Percentiles rank a stretch among this genome's conserved stretches.
These are phyloP conservation scores for Theristus sp. DNA, from an alignment of 2,888 invertebrate genomes.

Conservation along the genomic window DNA sequence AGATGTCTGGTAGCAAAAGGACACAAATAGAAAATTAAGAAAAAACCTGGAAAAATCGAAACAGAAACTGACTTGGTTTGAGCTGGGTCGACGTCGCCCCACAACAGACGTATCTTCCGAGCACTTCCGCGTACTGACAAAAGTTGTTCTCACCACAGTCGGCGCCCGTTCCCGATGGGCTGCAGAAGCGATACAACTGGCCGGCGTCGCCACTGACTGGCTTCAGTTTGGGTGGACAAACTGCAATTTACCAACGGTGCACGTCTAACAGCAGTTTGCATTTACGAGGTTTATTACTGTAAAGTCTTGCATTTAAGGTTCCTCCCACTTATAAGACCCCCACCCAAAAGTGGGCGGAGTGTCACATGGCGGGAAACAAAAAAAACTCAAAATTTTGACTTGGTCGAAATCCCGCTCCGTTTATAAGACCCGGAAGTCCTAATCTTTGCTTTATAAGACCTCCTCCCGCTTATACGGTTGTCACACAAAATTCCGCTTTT, in stretches of 20 bases:
- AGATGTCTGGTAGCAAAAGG: not conserved
- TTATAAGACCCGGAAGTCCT: too few species aligned
- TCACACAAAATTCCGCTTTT: not conserved
- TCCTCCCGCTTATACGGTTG: not conserved
- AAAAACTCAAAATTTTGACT: not conserved
- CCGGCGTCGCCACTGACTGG: conserved; percentile 25
- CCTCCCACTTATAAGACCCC: too few species aligned
- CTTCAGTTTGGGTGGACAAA: conserved; percentile 25
- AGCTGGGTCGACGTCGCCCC: conserved; percentile 26
- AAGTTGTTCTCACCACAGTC: conserved; percentile 26
- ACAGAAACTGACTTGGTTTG: conserved; percentile 14
- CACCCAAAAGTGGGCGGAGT: too few species aligned
- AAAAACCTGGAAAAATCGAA: not conserved
- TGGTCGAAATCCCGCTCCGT: too few species aligned
- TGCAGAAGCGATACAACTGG: conserved; percentile 24
- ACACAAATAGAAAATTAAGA: not conserved
- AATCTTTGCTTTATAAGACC: not conserved
- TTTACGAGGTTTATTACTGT: not conserved
- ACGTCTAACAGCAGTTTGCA: too few species aligned
- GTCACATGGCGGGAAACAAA: too few species aligned
- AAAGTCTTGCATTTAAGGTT: too few species aligned
- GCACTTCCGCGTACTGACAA: conserved; percentile 14
- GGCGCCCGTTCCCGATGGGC: conserved; percentile 22
- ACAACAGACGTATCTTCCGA: conserved; percentile 22
- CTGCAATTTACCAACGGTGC: conserved; percentile 9